Conservation (phyloP, 2,888 invertebrate genomes). For the Patella ulyssiponensis region DNA sequence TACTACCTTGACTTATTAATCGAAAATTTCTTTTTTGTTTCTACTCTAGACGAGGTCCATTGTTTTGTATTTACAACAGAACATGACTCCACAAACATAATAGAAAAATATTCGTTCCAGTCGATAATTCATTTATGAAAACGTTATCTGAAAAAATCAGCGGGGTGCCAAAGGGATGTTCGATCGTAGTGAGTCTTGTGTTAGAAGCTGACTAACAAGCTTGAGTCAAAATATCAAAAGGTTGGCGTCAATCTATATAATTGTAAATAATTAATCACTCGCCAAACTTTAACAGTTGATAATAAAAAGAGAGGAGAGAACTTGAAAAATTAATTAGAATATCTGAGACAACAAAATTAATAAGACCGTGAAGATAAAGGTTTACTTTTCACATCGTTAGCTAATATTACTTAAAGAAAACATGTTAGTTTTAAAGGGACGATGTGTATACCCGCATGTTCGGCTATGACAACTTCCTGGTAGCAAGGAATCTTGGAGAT, state of each 20-base stretch:
- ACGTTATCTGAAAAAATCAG: neutral
- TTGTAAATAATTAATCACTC: conserved; percentile 3
- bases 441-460: too few species aligned
- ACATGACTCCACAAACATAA: neutral
- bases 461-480: too few species aligned
- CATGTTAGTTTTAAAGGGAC: too few species aligned
- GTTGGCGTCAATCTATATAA: neutral
- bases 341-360: too few species aligned
- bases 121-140: neutral
- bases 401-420: too few species aligned
- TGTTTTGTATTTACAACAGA: neutral
- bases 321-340: too few species aligned
- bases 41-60: neutral
- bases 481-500: too few species aligned
- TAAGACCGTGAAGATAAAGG: too few species aligned
- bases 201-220: too few species aligned
- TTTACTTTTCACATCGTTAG: too few species aligned
- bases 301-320: too few species aligned
- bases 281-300: neutral
- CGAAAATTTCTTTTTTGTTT: neutral
- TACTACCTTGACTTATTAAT: conserved; percentile 2
- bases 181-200: neutral
- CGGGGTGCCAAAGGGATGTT: neutral
- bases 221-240: conserved; percentile 1
- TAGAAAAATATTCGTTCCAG: neutral